phyloP scores from a whole-genome alignment of 2,888 invertebrate genomes.

The Pseudanteris insignis region DNA sequence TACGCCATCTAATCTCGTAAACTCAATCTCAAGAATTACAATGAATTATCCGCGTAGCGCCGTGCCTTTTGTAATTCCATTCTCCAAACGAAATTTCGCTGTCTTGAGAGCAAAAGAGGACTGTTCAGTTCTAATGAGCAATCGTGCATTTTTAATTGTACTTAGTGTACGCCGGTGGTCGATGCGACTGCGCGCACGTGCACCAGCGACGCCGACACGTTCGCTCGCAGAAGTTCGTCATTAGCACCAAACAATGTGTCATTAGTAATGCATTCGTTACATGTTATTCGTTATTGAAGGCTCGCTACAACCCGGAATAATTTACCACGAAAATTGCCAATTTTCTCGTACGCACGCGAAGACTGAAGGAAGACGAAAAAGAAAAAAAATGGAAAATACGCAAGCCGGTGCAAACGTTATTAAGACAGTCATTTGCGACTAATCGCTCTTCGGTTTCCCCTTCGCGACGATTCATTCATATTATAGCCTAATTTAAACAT shows the following conservation, averaged over 20 bases:
- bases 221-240: conserved; percentile 18
- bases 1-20: conserved; percentile 40
- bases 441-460: too few species aligned
- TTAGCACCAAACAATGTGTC: conserved; percentile 30
- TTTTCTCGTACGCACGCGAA: too few species aligned
- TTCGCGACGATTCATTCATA: too few species aligned
- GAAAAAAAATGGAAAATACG: too few species aligned
- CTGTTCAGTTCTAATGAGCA: conserved; percentile 36
- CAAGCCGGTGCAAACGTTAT: too few species aligned
- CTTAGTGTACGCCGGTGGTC: conserved; percentile 6
- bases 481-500: too few species aligned
- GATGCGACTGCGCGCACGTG: conserved; percentile 1
- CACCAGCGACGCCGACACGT: conserved; percentile 1
- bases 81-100: conserved; percentile 17
- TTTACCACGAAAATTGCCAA: not conserved
- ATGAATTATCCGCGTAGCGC: conserved; percentile 16
- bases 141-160: conserved; percentile 35
- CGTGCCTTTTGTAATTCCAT: conserved; percentile 16
- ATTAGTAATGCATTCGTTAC: conserved; percentile 33
- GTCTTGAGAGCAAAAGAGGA: conserved; percentile 15
- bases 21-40: conserved; percentile 32
- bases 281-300: too few species aligned
- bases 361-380: too few species aligned
- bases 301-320: too few species aligned
- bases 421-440: too few species aligned